Evolutionary conservation across 2,797 vertebrate species (phyloP).

Genomic region (Nyctibius grandis): DNA sequence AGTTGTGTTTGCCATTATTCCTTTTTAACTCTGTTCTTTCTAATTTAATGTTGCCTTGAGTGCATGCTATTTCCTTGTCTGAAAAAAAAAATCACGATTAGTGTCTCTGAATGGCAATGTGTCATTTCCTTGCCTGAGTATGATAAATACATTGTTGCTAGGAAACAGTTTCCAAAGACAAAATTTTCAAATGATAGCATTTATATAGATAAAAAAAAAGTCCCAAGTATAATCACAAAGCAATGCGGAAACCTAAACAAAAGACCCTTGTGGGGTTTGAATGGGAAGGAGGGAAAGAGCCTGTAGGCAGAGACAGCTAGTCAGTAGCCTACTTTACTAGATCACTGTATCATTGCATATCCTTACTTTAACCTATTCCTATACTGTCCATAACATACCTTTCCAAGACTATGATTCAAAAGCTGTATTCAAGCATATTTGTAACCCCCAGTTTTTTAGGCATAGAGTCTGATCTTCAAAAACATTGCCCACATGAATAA

Average conservation of each 20-base stretch:
- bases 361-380: neutral
- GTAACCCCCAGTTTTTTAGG: neutral
- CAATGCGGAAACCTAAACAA: neutral
- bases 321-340: neutral
- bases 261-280: neutral
- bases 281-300: neutral
- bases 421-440: neutral
- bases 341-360: neutral
- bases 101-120: neutral
- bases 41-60: neutral
- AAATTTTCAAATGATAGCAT: conserved; percentile 19
- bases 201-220: neutral
- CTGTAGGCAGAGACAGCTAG: neutral
- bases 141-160: conserved; percentile 17
- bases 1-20: neutral
- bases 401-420: neutral
- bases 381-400: neutral
- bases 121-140: neutral
- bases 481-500: neutral
- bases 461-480: neutral
- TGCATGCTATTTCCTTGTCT: neutral
- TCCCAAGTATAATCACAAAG: neutral
- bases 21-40: neutral
- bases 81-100: neutral
- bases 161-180: conserved; percentile 9